A percentile compares a stretch with the other conserved stretches of the same genome.
These are phyloP conservation scores for Xestia ashworthii DNA, from an alignment of 2,888 invertebrate species.

Conservation along the genomic window DNA sequence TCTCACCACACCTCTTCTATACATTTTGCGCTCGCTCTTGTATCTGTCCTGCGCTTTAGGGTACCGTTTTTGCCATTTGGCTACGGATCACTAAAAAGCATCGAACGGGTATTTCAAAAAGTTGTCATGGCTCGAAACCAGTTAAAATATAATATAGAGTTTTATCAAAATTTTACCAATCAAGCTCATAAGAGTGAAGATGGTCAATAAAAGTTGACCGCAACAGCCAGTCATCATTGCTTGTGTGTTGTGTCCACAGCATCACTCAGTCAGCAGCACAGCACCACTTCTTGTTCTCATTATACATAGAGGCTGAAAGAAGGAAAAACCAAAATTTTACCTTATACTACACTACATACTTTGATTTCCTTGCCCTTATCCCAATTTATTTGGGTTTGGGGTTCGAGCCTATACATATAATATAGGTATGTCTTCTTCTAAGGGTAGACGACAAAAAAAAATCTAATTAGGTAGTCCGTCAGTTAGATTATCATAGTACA, in stretches of 20 bases:
- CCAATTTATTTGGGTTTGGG: not conserved
- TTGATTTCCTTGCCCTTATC: not conserved
- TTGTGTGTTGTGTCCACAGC: conserved; percentile 15
- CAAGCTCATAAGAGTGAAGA: conserved; percentile 32
- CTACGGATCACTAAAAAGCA: not conserved
- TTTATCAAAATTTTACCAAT: conserved; percentile 43
- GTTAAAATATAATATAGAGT: not conserved
- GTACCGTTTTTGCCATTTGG: not conserved
- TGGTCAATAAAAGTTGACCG: conserved; percentile 31
- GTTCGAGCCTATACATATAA: no score
- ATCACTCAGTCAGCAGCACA: conserved; percentile 20
- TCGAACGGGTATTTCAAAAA: not conserved
- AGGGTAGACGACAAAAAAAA: no score
- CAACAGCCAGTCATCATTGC: conserved; percentile 41
- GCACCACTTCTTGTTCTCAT: conserved; percentile 1
- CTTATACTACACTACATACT: not conserved
- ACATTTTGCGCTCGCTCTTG: no score
- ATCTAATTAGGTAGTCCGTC: no score
- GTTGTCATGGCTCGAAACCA: not conserved
- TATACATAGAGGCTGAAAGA: conserved; percentile 35
- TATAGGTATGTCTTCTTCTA: not conserved
- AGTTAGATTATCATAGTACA: no score
- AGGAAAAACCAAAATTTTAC: not conserved
- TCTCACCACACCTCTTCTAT: no score
- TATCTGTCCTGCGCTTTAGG: not conserved